phyloP scores from a whole-genome alignment of 2,113 vertebrate genomes.

The Corythornis cristatus region DNA sequence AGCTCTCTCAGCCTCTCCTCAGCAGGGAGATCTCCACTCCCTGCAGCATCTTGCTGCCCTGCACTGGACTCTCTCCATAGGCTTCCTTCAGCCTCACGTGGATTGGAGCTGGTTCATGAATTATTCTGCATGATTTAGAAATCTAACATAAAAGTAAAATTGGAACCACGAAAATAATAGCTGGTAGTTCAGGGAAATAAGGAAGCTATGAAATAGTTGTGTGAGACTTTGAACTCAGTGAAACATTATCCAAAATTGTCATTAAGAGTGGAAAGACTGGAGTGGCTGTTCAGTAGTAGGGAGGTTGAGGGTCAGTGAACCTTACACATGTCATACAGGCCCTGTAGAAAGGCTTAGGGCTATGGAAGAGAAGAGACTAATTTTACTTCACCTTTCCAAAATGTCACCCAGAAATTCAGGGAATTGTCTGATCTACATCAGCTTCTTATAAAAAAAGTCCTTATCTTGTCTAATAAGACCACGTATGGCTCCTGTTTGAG shows the following conservation, averaged over 20 bases:
- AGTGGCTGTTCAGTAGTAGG: accelerated
- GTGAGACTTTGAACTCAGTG: background rate
- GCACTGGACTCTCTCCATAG: background rate
- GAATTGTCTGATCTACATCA: background rate
- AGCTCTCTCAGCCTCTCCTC: no score
- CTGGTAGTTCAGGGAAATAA: background rate
- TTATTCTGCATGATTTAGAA: background rate
- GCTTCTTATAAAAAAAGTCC: background rate
- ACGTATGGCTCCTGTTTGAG: background rate
- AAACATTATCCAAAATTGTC: background rate
- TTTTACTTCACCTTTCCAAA: background rate
- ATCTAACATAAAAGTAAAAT: background rate
- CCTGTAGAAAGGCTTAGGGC: background rate
- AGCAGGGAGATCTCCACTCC: no score
- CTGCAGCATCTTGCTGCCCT: no score
- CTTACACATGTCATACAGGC: background rate
- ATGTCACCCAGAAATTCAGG: background rate
- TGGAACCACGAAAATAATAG: background rate
- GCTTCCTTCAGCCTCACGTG: background rate
- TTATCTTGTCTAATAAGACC: background rate
- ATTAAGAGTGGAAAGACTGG: background rate
- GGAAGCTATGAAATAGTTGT: background rate
- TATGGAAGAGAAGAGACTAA: background rate
- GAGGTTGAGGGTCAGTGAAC: background rate
- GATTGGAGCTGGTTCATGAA: background rate